Percentiles rank a stretch among this genome's conserved stretches.
Conservation (phyloP, 2,113 vertebrate genomes). For the Engystomops pustulosus region DNA sequence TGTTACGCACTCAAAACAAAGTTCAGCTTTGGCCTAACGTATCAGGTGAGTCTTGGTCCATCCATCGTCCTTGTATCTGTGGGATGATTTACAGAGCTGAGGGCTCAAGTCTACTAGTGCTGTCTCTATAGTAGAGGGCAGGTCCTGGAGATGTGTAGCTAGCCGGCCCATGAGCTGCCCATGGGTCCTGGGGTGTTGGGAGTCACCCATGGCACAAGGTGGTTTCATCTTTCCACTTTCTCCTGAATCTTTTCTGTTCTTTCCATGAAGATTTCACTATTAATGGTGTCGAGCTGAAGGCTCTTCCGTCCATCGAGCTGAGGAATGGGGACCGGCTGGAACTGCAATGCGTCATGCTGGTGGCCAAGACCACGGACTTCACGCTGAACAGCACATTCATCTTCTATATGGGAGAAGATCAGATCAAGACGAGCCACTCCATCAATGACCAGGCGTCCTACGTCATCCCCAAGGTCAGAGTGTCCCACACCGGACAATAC, state of each 20-base stretch:
- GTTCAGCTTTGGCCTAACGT: too few species aligned
- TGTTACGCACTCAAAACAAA: too few species aligned
- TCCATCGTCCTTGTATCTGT: too few species aligned
- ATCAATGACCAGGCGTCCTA: constrained; percentile 30
- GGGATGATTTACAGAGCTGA: too few species aligned
- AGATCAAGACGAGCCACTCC: constrained; percentile 63
- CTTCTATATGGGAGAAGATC: constrained; percentile 68
- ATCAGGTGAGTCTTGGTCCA: too few species aligned
- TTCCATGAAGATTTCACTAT: constrained; percentile 73
- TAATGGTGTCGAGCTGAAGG: constrained; percentile 69
- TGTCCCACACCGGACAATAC: constrained; percentile 70
- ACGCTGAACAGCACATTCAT: constrained; percentile 64
- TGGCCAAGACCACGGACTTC: constrained; percentile 66
- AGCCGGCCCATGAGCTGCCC: too few species aligned
- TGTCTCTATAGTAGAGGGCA: too few species aligned
- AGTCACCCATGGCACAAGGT: too few species aligned
- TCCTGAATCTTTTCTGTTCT: constrained; percentile 18
- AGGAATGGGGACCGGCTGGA: constrained; percentile 68
- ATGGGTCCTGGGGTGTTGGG: too few species aligned
- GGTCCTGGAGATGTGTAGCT: too few species aligned
- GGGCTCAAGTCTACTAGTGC: too few species aligned
- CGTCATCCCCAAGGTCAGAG: constrained; percentile 64
- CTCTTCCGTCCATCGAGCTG: constrained; percentile 61
- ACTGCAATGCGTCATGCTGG: constrained; percentile 67
- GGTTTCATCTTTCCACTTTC: neutral